A percentile compares a stretch with the other conserved stretches of the same genome.
These are phyloP conservation scores for Cisticola juncidis DNA, from an alignment of 2,113 vertebrate species.

Conservation along the genomic window DNA sequence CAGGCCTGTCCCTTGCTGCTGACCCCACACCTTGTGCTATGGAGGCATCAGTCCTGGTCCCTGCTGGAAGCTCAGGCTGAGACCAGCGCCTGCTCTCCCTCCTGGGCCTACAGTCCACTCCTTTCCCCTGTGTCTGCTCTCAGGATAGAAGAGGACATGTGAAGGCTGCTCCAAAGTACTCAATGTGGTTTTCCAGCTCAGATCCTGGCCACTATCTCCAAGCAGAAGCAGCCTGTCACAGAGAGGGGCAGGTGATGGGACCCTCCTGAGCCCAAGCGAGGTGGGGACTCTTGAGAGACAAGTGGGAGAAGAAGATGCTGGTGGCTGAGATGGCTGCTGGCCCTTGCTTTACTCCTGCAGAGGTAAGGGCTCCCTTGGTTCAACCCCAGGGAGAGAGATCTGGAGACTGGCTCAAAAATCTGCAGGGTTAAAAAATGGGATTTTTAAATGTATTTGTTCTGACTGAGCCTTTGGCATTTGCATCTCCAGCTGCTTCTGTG, in stretches of 20 bases:
- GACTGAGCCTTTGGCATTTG: not conserved
- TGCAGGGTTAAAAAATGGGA: rapidly evolving
- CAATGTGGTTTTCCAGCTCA: not conserved
- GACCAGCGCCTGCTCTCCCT: not conserved
- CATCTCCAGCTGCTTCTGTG: not conserved
- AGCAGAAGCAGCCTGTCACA: not conserved
- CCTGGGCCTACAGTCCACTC: not conserved
- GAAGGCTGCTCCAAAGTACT: not conserved
- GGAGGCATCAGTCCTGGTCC: not conserved
- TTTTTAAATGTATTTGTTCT: not conserved
- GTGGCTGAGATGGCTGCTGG: not conserved
- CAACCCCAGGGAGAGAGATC: not conserved
- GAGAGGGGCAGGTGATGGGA: not conserved
- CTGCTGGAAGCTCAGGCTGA: not conserved
- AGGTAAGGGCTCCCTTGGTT: not conserved
- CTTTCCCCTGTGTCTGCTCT: not conserved
- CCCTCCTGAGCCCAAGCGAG: not conserved
- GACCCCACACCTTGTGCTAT: not conserved
- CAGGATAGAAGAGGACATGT: not conserved
- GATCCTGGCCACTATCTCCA: not conserved
- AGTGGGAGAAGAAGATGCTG: not conserved
- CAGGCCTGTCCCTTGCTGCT: not conserved
- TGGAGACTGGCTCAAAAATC: not conserved
- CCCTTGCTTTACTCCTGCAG: not conserved
- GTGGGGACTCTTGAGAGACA: not conserved